Evolutionary conservation across 2,888 invertebrate genomes (phyloP).

Genomic region (Aleiodes testaceus): DNA sequence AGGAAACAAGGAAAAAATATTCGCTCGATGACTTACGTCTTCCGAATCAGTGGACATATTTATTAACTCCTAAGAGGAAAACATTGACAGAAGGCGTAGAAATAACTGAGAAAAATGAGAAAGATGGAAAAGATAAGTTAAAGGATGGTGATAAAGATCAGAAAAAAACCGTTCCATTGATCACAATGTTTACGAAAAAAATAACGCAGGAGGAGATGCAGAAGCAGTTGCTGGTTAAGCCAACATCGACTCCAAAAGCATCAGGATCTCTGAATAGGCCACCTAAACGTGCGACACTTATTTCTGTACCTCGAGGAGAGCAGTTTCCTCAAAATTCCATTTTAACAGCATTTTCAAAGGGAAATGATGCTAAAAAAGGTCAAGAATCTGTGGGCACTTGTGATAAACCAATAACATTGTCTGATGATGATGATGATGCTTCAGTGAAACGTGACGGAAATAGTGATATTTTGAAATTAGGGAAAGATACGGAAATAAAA

Average conservation of each 20-base stretch:
- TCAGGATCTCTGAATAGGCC: constrained; percentile 52
- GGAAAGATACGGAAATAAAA: not conserved
- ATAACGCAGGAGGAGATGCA: constrained; percentile 67
- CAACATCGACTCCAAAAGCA: constrained; percentile 50
- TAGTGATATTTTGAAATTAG: not conserved
- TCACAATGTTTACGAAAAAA: constrained; percentile 74
- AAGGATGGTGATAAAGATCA: constrained; percentile 29
- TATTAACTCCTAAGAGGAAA: constrained; percentile 57
- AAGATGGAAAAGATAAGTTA: constrained; percentile 53
- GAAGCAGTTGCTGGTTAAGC: constrained; percentile 59
- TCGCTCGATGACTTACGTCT: constrained; percentile 72
- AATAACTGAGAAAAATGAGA: constrained; percentile 47
- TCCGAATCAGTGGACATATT: constrained; percentile 77
- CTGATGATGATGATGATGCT: constrained; percentile 23
- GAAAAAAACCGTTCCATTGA: constrained; percentile 68
- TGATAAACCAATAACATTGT: constrained; percentile 48
- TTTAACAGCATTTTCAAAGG: constrained; percentile 46
- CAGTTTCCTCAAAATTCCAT: constrained; percentile 58
- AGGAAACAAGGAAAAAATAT: constrained; percentile 76
- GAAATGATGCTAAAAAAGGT: constrained; percentile 43
- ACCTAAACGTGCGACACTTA: constrained; percentile 63
- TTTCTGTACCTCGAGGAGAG: constrained; percentile 64
- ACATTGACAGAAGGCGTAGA: constrained; percentile 46
- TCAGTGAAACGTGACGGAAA: constrained; percentile 10
- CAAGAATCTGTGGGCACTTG: constrained; percentile 46